Evolutionary conservation across 2,113 vertebrate species (phyloP).

Genomic region (Camelus bactrianus): DNA sequence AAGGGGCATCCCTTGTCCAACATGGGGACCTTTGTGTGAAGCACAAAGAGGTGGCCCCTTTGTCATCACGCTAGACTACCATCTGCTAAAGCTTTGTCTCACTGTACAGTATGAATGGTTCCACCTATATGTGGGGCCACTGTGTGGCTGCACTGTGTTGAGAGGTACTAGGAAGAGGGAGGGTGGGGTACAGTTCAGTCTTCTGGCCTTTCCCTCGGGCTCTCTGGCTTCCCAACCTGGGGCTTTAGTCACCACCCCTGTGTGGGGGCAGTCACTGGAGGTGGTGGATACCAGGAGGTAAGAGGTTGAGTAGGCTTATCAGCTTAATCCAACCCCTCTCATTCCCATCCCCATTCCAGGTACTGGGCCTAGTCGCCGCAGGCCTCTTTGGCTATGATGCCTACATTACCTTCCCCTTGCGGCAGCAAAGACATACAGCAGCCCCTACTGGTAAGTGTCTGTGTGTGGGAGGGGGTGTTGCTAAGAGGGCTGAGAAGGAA

Average conservation of each 20-base stretch:
- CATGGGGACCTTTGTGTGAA: not conserved
- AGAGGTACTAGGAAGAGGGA: not conserved
- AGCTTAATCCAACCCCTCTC: not conserved
- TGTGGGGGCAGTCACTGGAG: not conserved
- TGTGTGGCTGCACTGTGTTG: not conserved
- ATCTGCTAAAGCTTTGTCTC: constrained; percentile 55
- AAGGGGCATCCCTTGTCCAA: not conserved
- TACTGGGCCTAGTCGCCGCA: constrained; percentile 76
- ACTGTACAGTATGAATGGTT: not conserved
- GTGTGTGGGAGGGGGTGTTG: not conserved
- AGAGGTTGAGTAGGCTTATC: not conserved
- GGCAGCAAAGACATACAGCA: constrained; percentile 77
- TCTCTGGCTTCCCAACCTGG: not conserved
- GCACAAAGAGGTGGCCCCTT: not conserved
- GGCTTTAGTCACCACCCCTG: not conserved
- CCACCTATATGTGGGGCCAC: not conserved
- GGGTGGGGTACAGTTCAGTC: not conserved
- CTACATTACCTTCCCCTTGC: constrained; percentile 79
- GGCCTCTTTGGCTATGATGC: constrained; percentile 84
- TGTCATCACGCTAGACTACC: constrained; percentile 32
- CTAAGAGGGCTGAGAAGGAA: constrained; percentile 3
- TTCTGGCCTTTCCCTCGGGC: not conserved
- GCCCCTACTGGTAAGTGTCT: constrained; percentile 81
- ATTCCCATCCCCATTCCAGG: constrained; percentile 54
- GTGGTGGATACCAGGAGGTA: not conserved